A percentile compares a stretch with the other conserved stretches of the same genome.
Conservation (phyloP, 2,888 invertebrate genomes). For the Drosophila peninsularis region DNA sequence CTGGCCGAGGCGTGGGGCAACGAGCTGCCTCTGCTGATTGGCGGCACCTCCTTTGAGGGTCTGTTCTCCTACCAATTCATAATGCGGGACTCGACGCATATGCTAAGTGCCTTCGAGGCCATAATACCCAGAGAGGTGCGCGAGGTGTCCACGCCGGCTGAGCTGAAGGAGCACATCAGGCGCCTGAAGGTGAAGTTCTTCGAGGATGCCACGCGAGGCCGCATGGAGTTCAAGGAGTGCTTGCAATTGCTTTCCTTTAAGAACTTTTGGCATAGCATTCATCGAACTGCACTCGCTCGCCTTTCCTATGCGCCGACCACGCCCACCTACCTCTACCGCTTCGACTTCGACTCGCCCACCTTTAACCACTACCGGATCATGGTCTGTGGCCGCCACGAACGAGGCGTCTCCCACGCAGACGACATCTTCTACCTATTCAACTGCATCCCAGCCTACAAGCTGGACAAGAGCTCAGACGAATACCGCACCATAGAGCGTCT, state of each 20-base stretch:
- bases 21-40: constrained; percentile 80
- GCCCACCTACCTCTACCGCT: constrained; percentile 81
- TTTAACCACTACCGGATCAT: constrained; percentile 74
- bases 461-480: constrained; percentile 64
- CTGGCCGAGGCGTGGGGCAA: constrained; percentile 80
- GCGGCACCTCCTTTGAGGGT: constrained; percentile 82
- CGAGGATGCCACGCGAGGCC: constrained; percentile 58
- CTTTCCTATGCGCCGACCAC: constrained; percentile 72
- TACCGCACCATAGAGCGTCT: constrained; percentile 76
- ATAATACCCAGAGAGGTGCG: constrained; percentile 75
- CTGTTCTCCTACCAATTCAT: constrained; percentile 71
- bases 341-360: constrained; percentile 78
- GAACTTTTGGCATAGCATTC: constrained; percentile 82
- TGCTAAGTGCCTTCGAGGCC: constrained; percentile 61
- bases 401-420: constrained; percentile 80
- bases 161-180: constrained; percentile 52
- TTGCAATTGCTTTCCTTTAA: constrained; percentile 66
- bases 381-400: constrained; percentile 69
- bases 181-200: constrained; percentile 60
- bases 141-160: constrained; percentile 41
- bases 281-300: constrained; percentile 75
- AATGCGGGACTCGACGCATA: constrained; percentile 38
- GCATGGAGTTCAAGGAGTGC: constrained; percentile 65
- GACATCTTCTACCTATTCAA: constrained; percentile 81
- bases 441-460: constrained; percentile 51